Evolutionary conservation across 2,113 vertebrate genomes (phyloP).

Genomic region (Pteropus alecto): DNA sequence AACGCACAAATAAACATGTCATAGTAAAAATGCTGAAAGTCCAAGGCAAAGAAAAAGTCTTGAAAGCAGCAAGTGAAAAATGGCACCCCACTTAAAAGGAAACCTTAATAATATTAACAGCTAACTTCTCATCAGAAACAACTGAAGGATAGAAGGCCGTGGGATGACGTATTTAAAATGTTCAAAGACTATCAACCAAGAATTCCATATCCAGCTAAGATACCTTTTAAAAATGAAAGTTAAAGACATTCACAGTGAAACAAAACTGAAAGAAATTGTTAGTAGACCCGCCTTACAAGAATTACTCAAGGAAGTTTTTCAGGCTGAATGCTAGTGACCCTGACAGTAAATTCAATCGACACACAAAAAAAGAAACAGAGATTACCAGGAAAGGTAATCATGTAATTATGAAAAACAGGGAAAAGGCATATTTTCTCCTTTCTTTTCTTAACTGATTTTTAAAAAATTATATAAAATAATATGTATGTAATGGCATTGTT

Average conservation of each 20-base stretch:
- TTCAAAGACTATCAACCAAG: background rate
- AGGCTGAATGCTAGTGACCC: background rate
- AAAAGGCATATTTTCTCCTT: background rate
- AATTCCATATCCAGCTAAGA: background rate
- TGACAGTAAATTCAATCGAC: background rate
- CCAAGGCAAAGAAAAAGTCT: background rate
- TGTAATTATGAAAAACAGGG: background rate
- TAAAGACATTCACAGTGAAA: background rate
- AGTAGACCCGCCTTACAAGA: background rate
- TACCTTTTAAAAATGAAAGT: background rate
- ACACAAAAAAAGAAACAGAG: background rate
- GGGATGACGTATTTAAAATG: background rate
- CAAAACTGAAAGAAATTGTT: background rate
- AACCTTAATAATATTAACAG: background rate
- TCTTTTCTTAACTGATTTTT: background rate
- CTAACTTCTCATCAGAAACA: background rate
- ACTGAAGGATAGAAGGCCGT: background rate
- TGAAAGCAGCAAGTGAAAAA: background rate
- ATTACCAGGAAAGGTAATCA: background rate
- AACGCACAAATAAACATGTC: background rate
- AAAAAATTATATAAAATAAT: background rate
- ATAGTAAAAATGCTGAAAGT: background rate
- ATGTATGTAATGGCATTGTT: background rate
- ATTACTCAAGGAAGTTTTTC: background rate
- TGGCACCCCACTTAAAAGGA: background rate